Evolutionary conservation across 2,797 vertebrate species (phyloP), one percentile per base, ranked within the genome.

Genomic region (Eospalax fontanierii): DNA sequence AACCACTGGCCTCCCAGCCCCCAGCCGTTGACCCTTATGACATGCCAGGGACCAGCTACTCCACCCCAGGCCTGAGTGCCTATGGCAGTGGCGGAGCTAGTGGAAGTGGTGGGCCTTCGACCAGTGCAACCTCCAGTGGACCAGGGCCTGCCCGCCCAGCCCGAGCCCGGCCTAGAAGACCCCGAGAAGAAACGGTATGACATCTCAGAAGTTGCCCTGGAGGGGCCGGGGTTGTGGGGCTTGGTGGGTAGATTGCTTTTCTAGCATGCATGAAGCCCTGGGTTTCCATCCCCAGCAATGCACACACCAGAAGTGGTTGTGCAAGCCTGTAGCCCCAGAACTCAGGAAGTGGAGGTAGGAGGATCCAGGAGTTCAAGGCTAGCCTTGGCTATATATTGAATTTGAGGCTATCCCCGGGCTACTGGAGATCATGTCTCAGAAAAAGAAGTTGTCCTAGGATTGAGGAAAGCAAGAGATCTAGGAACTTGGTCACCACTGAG

Each of bases 41-140:
- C 97, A 98, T 99, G 93, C 99, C 99, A 0, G 99, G 99, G 33
- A 98, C 99, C 93, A 99, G 99, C 96, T 99, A 99, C 96, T 98
- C 99, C 0, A 98, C 99, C 0, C 98, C 99, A 0, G 98, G 98
- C 54, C 89, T 98, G 89, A 97, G 98, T 0, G 66, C 97, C 90
- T 98, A 98, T 40, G 98, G 98, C 95, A 98, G 98, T 2, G 98
- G 98, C 12, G 96, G 92, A 81, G 89, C 96, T 0, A 89, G 94
- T 70, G 96, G 95, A 75, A 93, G 97, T 33, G 96, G 96, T 0
- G 96, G 96, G 92, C 97, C 97, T 0, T 98, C 86, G 97, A 99
- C 61, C 95, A 98, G 96, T 86, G 97, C 21, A 97, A 83, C 97
- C 97, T 97, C 63, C 15, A 97, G 94, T 82, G 88, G 95, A 6